These are phyloP conservation scores for Anthophora plumipes DNA, from an alignment of 2,888 invertebrate genomes.

Conservation along the genomic window DNA sequence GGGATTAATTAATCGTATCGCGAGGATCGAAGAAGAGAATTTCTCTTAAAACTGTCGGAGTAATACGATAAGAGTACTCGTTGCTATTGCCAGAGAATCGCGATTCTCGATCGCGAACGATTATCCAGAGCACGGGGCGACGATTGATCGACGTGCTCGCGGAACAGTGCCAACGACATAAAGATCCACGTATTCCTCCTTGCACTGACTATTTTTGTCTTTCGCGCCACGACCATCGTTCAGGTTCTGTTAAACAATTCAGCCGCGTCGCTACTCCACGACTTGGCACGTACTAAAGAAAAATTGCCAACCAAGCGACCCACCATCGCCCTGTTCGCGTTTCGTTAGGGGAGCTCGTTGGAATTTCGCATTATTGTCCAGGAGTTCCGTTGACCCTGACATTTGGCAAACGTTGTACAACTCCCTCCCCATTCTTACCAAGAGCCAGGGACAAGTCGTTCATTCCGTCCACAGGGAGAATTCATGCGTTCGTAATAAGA, in stretches of 20 bases:
- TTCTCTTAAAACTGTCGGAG: neutral
- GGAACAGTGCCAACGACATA: conserved; percentile 65
- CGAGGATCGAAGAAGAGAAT: too few species aligned
- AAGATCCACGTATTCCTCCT: conserved; percentile 63
- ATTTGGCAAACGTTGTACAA: conserved; percentile 49
- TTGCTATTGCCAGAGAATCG: neutral
- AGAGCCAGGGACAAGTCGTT: neutral
- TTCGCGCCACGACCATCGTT: conserved; percentile 26
- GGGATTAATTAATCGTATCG: too few species aligned
- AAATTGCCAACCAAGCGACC: conserved; percentile 60
- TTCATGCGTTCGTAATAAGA: conserved; percentile 30
- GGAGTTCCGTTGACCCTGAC: conserved; percentile 58
- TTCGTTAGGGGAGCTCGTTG: conserved; percentile 50
- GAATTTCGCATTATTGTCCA: conserved; percentile 48
- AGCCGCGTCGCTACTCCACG: conserved; percentile 41
- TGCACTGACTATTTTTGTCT: conserved; percentile 60
- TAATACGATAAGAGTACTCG: too few species aligned
- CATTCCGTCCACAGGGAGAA: neutral
- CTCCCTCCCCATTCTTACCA: neutral
- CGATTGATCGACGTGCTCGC: conserved; percentile 58
- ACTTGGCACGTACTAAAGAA: conserved; percentile 65
- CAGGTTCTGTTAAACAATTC: conserved; percentile 44
- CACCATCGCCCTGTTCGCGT: conserved; percentile 30
- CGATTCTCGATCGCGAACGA: conserved; percentile 23
- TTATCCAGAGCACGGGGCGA: conserved; percentile 30